Evolutionary conservation across 2,797 vertebrate species (phyloP).

Genomic region (Neoniphon sammara): DNA sequence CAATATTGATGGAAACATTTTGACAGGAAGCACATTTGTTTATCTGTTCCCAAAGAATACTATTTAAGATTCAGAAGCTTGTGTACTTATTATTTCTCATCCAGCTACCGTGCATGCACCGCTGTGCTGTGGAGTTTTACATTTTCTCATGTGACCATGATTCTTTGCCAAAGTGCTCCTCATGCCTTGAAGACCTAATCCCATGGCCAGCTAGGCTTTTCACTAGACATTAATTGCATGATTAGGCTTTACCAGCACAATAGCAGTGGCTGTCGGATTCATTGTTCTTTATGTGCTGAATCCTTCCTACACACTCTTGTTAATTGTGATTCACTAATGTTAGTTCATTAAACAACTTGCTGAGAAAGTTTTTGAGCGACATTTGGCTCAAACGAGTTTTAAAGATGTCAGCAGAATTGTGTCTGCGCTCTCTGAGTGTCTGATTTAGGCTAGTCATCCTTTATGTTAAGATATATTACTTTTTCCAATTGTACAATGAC

Average conservation of each 20-base stretch:
- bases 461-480: background rate
- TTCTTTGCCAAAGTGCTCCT: conserved; percentile 13
- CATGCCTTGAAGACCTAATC: conserved; percentile 36
- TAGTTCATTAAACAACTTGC: background rate
- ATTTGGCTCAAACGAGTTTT: conserved; percentile 22
- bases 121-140: conserved; percentile 7
- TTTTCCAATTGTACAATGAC: background rate
- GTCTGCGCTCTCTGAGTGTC: background rate
- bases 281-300: conserved; percentile 42
- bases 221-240: conserved; percentile 70
- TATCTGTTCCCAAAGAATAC: background rate
- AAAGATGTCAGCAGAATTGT: conserved; percentile 26
- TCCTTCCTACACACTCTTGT: conserved; percentile 18
- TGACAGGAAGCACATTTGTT: background rate
- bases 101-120: background rate
- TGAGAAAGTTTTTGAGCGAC: conserved; percentile 14
- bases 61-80: background rate
- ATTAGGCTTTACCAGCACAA: conserved; percentile 63
- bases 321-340: conserved; percentile 8
- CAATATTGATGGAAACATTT: background rate
- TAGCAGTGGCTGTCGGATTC: conserved; percentile 61
- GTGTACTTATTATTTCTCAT: conserved; percentile 4
- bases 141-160: background rate
- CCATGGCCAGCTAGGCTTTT: conserved; percentile 42
- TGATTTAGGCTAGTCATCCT: background rate